Base-by-base conservation (phyloP, 1,140 invertebrate genomes). In the Batillaria attramentaria region DNA sequence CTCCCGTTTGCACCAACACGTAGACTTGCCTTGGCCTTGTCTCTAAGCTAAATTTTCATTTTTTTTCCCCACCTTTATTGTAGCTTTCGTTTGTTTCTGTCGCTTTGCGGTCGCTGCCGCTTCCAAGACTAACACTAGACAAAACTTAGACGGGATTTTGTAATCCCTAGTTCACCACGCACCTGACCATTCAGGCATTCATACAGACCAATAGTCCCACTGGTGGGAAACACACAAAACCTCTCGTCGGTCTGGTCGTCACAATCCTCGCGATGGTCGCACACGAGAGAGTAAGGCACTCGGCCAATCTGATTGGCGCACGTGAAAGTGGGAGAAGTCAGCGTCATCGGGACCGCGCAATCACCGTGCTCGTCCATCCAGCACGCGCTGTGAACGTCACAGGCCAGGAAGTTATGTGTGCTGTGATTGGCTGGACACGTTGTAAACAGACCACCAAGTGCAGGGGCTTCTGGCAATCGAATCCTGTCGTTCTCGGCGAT, bases 111-210 rank as follows among this genome's bases (percentile, higher is more conserved):
- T n/a, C n/a, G n/a, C n/a, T n/a, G n/a, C n/a, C n/a, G n/a, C n/a
- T n/a, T n/a, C n/a, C n/a, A n/a, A n/a, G n/a, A n/a, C n/a, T n/a
- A n/a, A n/a, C n/a, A n/a, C n/a, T n/a, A n/a, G n/a, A n/a, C n/a
- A n/a, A n/a, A n/a, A n/a, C n/a, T n/a, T n/a, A n/a, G n/a, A n/a
- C n/a, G n/a, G n/a, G n/a, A n/a, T n/a, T n/a, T n/a, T n/a, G n/a
- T n/a, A n/a, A n/a, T n/a, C n/a, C n/a, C n/a, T n/a, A n/a, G n/a
- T n/a, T n/a, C n/a, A n/a, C n/a, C n/a, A n/a, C n/a, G n/a, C 39
- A 66, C 62, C 62, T 66, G 28, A 16, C 20, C 39, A 28, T 66
- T 66, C 62, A 35, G n/a, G 62, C 62, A 66, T 66, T 68, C 66
- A 24, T 18, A 68, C 66, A 41, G 35, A 20, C 2, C n/a, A 8